Evolutionary conservation across 2,888 invertebrate species (phyloP), one percentile per base, ranked within the genome.

Genomic region (Dryomyza anilis): DNA sequence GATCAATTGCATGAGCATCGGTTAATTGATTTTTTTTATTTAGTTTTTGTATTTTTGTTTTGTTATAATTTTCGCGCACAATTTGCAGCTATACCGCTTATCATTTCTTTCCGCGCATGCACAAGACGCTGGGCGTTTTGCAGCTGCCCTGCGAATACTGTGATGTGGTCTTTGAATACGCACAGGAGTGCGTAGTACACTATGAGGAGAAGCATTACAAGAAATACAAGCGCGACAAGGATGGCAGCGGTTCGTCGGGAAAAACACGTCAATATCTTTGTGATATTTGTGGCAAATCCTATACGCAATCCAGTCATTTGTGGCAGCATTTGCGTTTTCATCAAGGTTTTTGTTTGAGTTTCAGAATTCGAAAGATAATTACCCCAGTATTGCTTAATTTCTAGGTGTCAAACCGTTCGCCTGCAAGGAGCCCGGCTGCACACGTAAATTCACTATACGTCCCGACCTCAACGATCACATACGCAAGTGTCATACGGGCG

Each of bases 271-370:
- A 86, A 29, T 87, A 86, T 71, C 82, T 87, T 6, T 88, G 88
- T 70, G 88, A 88, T 71, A 85, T 87, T 50, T 88, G 88, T 69
- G 88, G 87, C n/a, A 84, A 86, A 67, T 86, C 86, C 5, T 87
- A 87, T 71, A 84, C 88, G 0, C 88, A 89, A 74, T 88, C 88
- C 0, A 88, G 88, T 59, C 88, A 89, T 74, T 82, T 89, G 71
- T 88, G 88, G 87, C 88, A 89, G 63, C 89, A 89, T 73, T 86
- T 88, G 78, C 82, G 88, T 69, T 89, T 89, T 71, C 88, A 89
- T 76, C 87, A 87, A 84, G 88, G 88, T 83, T 45, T 25, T 12
- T 78, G 71, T 0, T 1, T n/a, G 23, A 4, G 16, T 45, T 43
- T 14, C 45, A 25, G 23, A 2, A 16, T n/a, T n/a, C n/a, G n/a